Base-by-base conservation (phyloP, 2,888 invertebrate genomes). In the Stramonita haemastoma region DNA sequence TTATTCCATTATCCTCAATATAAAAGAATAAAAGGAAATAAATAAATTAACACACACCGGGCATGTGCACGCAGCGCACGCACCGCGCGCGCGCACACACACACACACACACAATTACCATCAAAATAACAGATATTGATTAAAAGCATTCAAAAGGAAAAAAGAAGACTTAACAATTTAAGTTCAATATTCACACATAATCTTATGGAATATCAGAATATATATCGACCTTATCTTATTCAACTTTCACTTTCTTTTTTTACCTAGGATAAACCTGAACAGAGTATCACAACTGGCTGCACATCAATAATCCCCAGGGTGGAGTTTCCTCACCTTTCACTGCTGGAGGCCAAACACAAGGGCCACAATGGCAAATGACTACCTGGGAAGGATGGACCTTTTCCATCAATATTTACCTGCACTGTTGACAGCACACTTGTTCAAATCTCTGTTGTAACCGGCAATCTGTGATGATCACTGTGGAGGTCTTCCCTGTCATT, bases 281-380 rank as follows among this genome's bases (percentile, higher is more conserved):
- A n/a, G 73, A 13, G 73, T 73, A 11, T n/a, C 8, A 26, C n/a
- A 73, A 13, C 73, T 73, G 73, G n/a, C 73, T 0, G n/a, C 73
- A n/a, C 73, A 73, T n/a, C 73, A 11, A 73, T 73, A 73, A 73
- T 26, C 73, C 26, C 26, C n/a, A n/a, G n/a, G 73, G n/a, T 8
- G n/a, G 73, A n/a, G 73, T 73, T 73, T 26, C 6, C 13, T 6
- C 0, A 11, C n/a, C n/a, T n/a, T 22, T 26, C n/a, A n/a, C n/a
- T 29, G 73, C 73, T 8, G 13, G 73, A 73, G 73, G 73, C 26
- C 22, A 73, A 73, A 5, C 73, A n/a, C 73, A 73, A n/a, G n/a
- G 73, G n/a, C n/a, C 73, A 73, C 73, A 73, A 73, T 73, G 73
- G 73, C n/a, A 73, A 73, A 73, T 73, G n/a, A 73, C 29, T n/a